Evolutionary conservation across 2,797 vertebrate genomes (phyloP).

Genomic region (Spea hammondii): DNA sequence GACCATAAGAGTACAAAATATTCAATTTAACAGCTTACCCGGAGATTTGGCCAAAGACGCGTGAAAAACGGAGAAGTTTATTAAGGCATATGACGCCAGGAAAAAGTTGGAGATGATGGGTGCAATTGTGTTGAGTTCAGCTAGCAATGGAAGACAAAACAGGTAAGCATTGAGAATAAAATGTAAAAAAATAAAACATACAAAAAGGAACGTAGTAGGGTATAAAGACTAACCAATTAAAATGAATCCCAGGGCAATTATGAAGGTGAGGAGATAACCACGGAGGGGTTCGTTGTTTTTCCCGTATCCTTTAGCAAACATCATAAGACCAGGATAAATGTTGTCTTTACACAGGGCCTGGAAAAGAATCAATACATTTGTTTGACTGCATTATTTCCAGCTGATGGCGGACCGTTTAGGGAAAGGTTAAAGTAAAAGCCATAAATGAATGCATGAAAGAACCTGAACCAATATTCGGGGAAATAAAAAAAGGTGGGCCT

Average conservation of each 20-base stretch:
- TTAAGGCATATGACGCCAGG: conserved; percentile 95
- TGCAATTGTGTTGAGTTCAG: conserved; percentile 89
- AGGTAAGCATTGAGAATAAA: not conserved
- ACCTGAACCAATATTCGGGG: no score
- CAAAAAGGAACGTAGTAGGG: not conserved
- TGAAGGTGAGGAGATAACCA: conserved; percentile 93
- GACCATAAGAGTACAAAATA: no score
- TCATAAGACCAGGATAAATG: conserved; percentile 89
- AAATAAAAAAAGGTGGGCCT: no score
- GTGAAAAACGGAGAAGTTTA: conserved; percentile 98
- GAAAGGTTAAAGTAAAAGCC: no score
- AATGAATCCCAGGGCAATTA: conserved; percentile 94
- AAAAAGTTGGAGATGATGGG: conserved; percentile 99
- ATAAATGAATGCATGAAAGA: no score
- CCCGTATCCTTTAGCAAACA: conserved; percentile 96
- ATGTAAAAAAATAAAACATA: not conserved
- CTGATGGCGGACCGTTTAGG: no score
- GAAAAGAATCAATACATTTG: conserved; percentile 26
- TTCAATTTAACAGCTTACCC: conserved; percentile 70
- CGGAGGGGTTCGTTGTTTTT: conserved; percentile 97
- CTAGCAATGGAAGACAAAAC: conserved; percentile 63
- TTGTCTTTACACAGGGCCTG: conserved; percentile 97
- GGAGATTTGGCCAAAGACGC: conserved; percentile 98
- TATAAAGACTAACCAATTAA: conserved; percentile 82
- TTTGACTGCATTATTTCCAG: no score